Base-by-base conservation (phyloP, 2,888 invertebrate genomes). In the Ormyrus nitidulus region DNA sequence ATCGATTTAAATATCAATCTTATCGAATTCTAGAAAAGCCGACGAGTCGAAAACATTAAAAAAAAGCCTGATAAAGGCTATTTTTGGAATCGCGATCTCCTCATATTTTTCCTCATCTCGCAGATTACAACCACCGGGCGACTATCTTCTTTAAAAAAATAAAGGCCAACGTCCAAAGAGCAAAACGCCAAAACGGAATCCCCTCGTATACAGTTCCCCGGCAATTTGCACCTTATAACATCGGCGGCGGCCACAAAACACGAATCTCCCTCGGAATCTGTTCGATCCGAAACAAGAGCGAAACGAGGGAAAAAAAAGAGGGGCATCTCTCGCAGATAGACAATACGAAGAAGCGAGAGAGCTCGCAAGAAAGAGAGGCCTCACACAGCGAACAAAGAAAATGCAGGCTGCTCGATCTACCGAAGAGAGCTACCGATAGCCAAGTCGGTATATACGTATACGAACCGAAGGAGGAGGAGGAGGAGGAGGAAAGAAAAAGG, bases 381-480 rank as follows among this genome's bases (percentile, higher is more conserved):
- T 78, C 78, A 77, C 80, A 80, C 71, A 62, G 78, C 59, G 81
- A 81, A 81, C 81, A 81, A 81, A 81, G 81, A 62, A 76, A 81
- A 80, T 69, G 70, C 64, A 59, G 34, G 61, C 62, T 44, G 13
- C 65, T 13, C 71, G 71, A 72, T 65, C 72, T 54, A 46, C 54
- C 48, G 48, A 56, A 58, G 61, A 19, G 19, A 13, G 77, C 80
- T 73, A 80, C 77, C 73, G 77, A 76, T 83, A 81, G 81, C 53
- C 81, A 66, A 80, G 79, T 82, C 79, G 77, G 82, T 79, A 66
- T 80, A 6, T 61, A 54, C 79, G 76, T 51, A n/a, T 49, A 79
- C 10, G 19, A 62, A 62, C 19, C 19, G 19, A 19, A 19, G 19
- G 19, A 19, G 19, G 19, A 53, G 53, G 9, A 8, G 10, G 44